Percentiles rank a stretch among this genome's conserved stretches.
phyloP scores from a whole-genome alignment of 2,113 vertebrate species.

The Chloroceryle aenea region DNA sequence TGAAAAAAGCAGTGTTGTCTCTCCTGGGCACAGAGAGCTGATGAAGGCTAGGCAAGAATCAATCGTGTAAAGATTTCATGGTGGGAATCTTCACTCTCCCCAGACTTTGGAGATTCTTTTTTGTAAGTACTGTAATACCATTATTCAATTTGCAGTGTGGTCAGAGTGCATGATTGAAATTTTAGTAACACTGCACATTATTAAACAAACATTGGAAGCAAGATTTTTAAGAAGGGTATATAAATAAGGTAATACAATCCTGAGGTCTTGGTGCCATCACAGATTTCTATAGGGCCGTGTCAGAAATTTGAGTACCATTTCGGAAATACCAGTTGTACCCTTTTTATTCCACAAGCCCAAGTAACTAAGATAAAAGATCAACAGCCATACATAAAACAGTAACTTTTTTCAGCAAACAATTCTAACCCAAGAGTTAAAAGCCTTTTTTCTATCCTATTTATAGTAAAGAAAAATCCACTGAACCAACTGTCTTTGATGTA shows the following conservation, averaged over 20 bases:
- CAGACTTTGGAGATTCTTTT: neutral
- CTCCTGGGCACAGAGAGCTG: neutral
- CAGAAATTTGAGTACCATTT: neutral
- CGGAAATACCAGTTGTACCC: neutral
- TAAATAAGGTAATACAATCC: neutral
- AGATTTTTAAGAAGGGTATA: neutral
- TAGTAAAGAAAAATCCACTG: neutral
- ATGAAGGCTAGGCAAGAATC: neutral
- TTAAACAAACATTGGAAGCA: neutral
- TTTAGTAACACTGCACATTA: neutral
- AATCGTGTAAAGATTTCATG: neutral
- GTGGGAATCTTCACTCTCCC: neutral
- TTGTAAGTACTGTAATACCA: neutral
- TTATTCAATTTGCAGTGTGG: neutral
- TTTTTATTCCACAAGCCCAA: neutral
- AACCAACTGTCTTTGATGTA: neutral
- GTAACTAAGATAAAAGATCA: neutral
- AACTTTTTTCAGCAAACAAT: neutral
- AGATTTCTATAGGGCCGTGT: neutral
- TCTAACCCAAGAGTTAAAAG: neutral
- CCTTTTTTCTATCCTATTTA: neutral
- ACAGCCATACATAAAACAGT: neutral
- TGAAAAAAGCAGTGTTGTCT: neutral
- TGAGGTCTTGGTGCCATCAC: neutral
- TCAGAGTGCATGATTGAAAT: neutral